Evolutionary conservation across 2,888 invertebrate genomes (phyloP), one percentile per base, ranked within the genome.

Genomic region (Drosophila neotestacea): DNA sequence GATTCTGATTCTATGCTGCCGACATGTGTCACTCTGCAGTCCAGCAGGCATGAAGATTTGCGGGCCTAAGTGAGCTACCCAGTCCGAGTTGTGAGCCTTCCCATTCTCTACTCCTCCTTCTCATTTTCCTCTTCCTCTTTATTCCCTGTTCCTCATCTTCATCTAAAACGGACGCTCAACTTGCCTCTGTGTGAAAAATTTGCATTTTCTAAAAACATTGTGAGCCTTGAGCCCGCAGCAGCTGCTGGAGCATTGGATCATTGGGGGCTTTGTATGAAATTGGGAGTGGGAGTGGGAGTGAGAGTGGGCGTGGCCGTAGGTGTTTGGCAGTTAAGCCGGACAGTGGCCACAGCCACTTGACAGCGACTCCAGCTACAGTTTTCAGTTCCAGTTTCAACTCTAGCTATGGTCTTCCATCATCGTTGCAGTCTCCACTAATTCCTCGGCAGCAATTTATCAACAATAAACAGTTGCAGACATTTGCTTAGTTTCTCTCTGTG

Each of bases 21-120:
- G 90, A 91, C 91, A 90, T 90, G 91, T 90, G 90, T 91, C 90
- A 90, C 90, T 90, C 91, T 87, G 82, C 88, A 82, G 78, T 82
- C 88, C 81, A 80, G 78, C 84, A 77, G 86, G 82, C 88, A 90
- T 88, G 71, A 90, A 90, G 87, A 87, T 90, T 90, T 88, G 84
- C 84, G 73, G 65, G 75, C 88, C 89, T 73, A 79, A 67, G 48
- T 73, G 63, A 60, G 71, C 75, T 63, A 44, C 62, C 51, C 51
- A 38, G 38, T 38, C 22, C 38, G n/a, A 4, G 46, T 6, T n/a
- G 38, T 38, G 11, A n/a, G n/a, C n/a, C 4, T 9, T 6, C 2
- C 34, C 6, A 6, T 22, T 5, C 13, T 9, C 54, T 16, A 10
- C 10, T 11, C 2, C 27, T n/a, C 39, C 5, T 6, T 0, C 11